phyloP scores from a whole-genome alignment of 2,113 vertebrate species.

The Oceanites oceanicus region DNA sequence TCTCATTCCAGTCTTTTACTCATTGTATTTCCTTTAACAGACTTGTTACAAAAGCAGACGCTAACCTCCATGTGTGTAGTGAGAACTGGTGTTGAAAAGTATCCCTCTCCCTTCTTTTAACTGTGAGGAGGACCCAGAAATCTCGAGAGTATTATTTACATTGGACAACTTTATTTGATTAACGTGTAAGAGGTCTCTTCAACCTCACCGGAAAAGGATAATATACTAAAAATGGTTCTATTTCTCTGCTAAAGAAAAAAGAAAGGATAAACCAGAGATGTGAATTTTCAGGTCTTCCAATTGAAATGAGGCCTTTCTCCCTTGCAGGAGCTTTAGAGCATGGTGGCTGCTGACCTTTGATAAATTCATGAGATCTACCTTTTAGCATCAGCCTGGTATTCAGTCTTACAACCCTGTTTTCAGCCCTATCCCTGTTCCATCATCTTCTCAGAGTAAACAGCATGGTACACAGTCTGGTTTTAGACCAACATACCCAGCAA shows the following conservation, averaged over 20 bases:
- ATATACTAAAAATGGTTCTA: background rate
- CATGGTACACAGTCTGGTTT: background rate
- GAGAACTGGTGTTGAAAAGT: background rate
- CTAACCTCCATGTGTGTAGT: background rate
- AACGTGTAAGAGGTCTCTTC: background rate
- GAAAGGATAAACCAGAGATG: background rate
- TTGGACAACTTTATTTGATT: background rate
- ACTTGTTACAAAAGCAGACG: background rate
- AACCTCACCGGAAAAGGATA: background rate
- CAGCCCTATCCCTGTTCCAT: background rate
- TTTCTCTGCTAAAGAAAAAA: background rate
- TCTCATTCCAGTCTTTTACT: background rate
- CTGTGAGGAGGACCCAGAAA: background rate
- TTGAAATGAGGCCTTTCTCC: background rate
- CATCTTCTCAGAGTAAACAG: background rate
- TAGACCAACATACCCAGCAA: background rate
- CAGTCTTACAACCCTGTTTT: background rate
- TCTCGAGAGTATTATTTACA: background rate
- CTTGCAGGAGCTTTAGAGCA: background rate
- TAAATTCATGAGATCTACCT: background rate
- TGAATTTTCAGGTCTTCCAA: background rate
- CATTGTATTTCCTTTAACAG: background rate
- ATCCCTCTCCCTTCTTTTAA: background rate
- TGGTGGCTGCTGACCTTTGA: background rate
- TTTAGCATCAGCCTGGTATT: background rate